These are phyloP conservation scores for Ectropis grisescens DNA, from an alignment of 1,140 invertebrate genomes.

Conservation along the genomic window DNA sequence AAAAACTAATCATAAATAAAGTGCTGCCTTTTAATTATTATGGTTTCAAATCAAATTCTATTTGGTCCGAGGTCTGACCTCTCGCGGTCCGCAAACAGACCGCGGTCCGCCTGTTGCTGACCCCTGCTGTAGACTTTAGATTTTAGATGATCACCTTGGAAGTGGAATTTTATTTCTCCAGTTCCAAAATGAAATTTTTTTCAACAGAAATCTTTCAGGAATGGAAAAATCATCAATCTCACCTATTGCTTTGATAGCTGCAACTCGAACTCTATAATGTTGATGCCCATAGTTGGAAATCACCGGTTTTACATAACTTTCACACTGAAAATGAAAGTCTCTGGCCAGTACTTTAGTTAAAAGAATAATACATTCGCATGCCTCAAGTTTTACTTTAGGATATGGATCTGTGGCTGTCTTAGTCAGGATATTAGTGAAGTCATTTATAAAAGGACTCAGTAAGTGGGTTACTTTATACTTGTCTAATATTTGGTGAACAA, in stretches of 20 bases:
- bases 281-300: conserved; percentile 82
- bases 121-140: too few relatives aligned
- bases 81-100: too few relatives aligned
- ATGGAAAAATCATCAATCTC: too few relatives aligned
- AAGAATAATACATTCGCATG: conserved; percentile 78
- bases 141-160: too few relatives aligned
- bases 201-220: too few relatives aligned
- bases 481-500: conserved; percentile 76
- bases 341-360: conserved; percentile 75
- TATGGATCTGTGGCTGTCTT: conserved; percentile 82
- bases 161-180: too few relatives aligned
- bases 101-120: too few relatives aligned
- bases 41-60: too few relatives aligned
- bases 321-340: conserved; percentile 81
- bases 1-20: too few relatives aligned
- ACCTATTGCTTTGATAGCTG: conserved; percentile 81
- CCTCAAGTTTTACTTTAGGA: conserved; percentile 83
- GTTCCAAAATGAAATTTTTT: too few relatives aligned
- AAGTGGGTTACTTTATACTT: conserved; percentile 72
- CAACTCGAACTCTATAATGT: conserved; percentile 82
- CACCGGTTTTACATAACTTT: conserved; percentile 80
- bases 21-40: too few relatives aligned
- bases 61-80: too few relatives aligned
- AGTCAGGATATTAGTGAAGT: conserved; percentile 80
- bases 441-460: conserved; percentile 79